Percentiles rank a stretch among this genome's conserved stretches.
These are phyloP conservation scores for Todus mexicanus DNA, from an alignment of 2,797 vertebrate genomes.

Conservation along the genomic window DNA sequence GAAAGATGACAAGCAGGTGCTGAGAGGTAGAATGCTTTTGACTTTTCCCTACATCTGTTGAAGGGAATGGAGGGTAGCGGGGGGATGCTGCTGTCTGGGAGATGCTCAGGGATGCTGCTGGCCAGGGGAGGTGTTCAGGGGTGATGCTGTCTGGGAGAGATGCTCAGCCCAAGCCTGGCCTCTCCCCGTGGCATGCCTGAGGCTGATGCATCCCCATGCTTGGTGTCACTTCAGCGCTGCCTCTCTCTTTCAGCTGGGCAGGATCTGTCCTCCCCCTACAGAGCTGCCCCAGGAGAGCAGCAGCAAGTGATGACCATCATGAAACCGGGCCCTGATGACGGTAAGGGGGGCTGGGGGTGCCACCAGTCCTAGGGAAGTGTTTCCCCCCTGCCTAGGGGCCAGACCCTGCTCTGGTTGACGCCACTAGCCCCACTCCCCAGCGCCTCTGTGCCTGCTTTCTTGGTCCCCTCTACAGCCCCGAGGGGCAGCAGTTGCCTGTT, in stretches of 20 bases:
- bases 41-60: background rate
- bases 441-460: background rate
- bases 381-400: background rate
- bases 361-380: background rate
- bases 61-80: background rate
- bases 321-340: slow-evolving; percentile 68
- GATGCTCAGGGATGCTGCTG: background rate
- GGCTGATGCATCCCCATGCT: rapidly evolving
- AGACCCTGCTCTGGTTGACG: background rate
- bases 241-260: background rate
- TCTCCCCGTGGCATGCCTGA: background rate
- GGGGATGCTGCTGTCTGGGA: background rate
- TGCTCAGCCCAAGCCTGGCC: background rate
- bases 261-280: background rate
- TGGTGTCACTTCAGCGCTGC: background rate
- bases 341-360: slow-evolving; percentile 53
- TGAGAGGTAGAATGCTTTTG: background rate
- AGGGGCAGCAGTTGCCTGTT: background rate
- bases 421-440: background rate
- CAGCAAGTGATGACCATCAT: slow-evolving; percentile 75
- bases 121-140: background rate
- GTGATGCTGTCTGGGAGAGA: too few relatives aligned
- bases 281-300: background rate
- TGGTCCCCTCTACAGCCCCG: background rate
- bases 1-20: background rate